Evolutionary conservation across 2,888 invertebrate species (phyloP).

Genomic region (Tinea pellionella): DNA sequence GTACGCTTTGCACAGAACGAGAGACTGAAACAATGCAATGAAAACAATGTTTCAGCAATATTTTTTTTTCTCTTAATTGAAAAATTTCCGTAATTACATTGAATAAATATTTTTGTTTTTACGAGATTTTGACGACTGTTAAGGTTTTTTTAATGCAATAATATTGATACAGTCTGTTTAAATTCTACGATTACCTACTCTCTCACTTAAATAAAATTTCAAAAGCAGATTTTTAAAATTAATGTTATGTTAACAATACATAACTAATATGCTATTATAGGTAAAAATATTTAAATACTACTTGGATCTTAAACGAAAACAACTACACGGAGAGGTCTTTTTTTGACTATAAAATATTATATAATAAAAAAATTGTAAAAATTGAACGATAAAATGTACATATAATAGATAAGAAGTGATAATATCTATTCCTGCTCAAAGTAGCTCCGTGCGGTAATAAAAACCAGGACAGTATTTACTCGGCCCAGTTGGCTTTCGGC

Average conservation of each 20-base stretch:
- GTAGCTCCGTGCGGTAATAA: slow-evolving; percentile 24
- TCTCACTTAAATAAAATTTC: too few relatives aligned
- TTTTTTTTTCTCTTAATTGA: not conserved
- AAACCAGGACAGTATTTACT: slow-evolving; percentile 30
- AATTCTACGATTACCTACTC: not conserved
- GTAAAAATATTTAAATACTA: too few relatives aligned
- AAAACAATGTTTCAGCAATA: not conserved
- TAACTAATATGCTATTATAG: too few relatives aligned
- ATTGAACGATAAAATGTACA: not conserved
- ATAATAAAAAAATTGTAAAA: too few relatives aligned
- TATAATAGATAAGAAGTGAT: too few relatives aligned
- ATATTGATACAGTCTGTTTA: not conserved
- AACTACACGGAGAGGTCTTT: too few relatives aligned
- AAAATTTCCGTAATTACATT: not conserved
- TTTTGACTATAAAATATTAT: too few relatives aligned
- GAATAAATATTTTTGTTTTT: slow-evolving; percentile 6
- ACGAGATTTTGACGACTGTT: not conserved
- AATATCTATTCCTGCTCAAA: not conserved
- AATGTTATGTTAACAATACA: too few relatives aligned
- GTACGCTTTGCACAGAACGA: slow-evolving; percentile 1
- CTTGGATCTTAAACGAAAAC: too few relatives aligned
- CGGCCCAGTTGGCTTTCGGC: slow-evolving; percentile 19
- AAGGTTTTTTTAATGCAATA: not conserved
- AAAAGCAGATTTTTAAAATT: too few relatives aligned
- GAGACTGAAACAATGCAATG: slow-evolving; percentile 9